A percentile compares a stretch with the other conserved stretches of the same genome.
Conservation (phyloP, 2,113 vertebrate species). For the Vimba vimba region DNA sequence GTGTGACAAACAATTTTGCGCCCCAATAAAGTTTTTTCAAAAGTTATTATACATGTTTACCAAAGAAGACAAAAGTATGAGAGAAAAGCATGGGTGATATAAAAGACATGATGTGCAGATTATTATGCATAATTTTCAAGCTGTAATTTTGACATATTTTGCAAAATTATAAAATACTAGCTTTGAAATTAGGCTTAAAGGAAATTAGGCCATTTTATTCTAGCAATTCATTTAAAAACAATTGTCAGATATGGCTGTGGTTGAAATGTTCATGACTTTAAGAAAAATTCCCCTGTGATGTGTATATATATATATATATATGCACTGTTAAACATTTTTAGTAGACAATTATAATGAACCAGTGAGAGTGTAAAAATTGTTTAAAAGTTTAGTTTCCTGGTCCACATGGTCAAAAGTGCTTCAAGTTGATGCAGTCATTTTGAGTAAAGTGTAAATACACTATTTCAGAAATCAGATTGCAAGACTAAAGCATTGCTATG, state of each 20-base stretch:
- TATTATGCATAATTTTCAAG: no score
- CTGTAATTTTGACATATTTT: no score
- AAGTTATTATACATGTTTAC: neutral
- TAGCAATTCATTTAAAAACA: neutral
- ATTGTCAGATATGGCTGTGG: neutral
- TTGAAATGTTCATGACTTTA: neutral
- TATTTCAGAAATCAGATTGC: neutral
- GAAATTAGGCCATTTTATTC: neutral
- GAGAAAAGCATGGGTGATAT: neutral
- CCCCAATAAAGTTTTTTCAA: neutral
- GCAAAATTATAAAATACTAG: neutral
- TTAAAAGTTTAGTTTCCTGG: neutral
- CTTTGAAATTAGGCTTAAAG: neutral
- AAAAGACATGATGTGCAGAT: no score
- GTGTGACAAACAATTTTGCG: neutral
- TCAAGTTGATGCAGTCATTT: neutral
- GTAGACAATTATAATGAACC: neutral
- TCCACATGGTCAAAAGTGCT: neutral
- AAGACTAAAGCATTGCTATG: neutral
- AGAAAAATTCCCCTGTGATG: neutral
- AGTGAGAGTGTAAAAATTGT: neutral
- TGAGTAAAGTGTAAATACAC: conserved; percentile 1
- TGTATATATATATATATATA: neutral
- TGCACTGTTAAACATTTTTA: neutral
- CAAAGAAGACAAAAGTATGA: neutral